These are phyloP conservation scores for Thelaira solivaga DNA, from an alignment of 2,888 invertebrate genomes.

Conservation along the genomic window DNA sequence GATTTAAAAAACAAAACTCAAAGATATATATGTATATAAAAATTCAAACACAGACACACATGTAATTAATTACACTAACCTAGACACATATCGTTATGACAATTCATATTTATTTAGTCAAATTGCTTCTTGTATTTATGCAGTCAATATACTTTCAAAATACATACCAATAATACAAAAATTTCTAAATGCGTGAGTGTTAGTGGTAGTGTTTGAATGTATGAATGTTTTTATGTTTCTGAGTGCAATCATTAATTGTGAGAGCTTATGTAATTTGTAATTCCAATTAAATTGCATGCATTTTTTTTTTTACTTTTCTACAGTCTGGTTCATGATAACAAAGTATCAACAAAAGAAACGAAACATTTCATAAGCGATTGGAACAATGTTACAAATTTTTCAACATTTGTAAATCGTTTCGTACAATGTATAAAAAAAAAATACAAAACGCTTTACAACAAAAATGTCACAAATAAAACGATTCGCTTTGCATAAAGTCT, in stretches of 20 bases:
- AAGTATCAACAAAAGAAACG: not conserved
- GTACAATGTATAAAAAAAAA: too few species aligned
- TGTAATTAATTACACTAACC: too few species aligned
- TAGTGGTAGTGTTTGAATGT: not conserved
- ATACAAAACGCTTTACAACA: too few species aligned
- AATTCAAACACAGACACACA: not conserved
- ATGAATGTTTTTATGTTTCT: too few species aligned
- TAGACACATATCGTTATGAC: not conserved
- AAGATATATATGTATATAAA: too few species aligned
- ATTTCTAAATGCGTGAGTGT: not conserved
- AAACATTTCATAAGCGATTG: too few species aligned
- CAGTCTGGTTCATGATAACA: not conserved
- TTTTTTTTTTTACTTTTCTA: not conserved
- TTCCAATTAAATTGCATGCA: conserved; percentile 47
- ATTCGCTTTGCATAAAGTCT: too few species aligned
- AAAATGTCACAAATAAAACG: too few species aligned
- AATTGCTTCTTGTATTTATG: not conserved
- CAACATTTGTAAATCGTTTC: too few species aligned
- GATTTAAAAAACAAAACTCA: too few species aligned
- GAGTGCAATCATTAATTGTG: too few species aligned
- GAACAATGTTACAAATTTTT: too few species aligned
- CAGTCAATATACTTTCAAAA: not conserved
- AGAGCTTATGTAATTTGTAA: conserved; percentile 44
- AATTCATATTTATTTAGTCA: conserved; percentile 8
- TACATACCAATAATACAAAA: not conserved